Evolutionary conservation across 1,140 invertebrate genomes (phyloP), one percentile per base, ranked within the genome.

Genomic region (Gonatopus flavifemur): DNA sequence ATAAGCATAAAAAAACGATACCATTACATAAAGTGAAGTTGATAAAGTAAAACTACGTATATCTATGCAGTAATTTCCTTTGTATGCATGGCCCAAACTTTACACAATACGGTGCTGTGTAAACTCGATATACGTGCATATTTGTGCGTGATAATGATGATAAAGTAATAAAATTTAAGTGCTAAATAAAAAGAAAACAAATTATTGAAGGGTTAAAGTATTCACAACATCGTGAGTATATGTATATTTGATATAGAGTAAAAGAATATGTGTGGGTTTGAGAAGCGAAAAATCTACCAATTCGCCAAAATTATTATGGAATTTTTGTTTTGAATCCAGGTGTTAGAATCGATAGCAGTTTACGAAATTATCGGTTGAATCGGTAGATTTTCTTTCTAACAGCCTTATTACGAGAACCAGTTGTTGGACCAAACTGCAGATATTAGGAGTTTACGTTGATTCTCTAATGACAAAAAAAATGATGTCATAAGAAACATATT

Each of bases 341-440:
- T n/a, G n/a, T n/a, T n/a, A n/a, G n/a, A n/a, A n/a, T n/a, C n/a
- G n/a, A n/a, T n/a, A n/a, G n/a, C n/a, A n/a, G n/a, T n/a, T n/a
- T n/a, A n/a, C n/a, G n/a, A n/a, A n/a, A n/a, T n/a, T n/a, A 35
- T 49, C n/a, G 19, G 22, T 39, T 18, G 22, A 51, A 54, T 62
- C 56, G 62, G 52, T 57, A 61, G 59, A 57, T 59, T 66, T 64
- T 57, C 56, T 62, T 20, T 41, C 56, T 50, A 32, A 64, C 37
- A 53, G 50, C 50, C 19, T 32, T 45, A 46, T 52, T 36, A 64
- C 24, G 41, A 66, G 49, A 53, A 66, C 52, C 57, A 66, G 58
- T 58, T 59, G 57, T 61, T 55, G 63, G 65, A 67, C 65, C 65
- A 67, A 67, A 66, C 59, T 62, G 41, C 51, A n/a, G n/a, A n/a